Percentiles rank a stretch among this genome's conserved stretches.
Evolutionary conservation across 2,888 invertebrate species (phyloP).

Genomic region (Thumatha senex): DNA sequence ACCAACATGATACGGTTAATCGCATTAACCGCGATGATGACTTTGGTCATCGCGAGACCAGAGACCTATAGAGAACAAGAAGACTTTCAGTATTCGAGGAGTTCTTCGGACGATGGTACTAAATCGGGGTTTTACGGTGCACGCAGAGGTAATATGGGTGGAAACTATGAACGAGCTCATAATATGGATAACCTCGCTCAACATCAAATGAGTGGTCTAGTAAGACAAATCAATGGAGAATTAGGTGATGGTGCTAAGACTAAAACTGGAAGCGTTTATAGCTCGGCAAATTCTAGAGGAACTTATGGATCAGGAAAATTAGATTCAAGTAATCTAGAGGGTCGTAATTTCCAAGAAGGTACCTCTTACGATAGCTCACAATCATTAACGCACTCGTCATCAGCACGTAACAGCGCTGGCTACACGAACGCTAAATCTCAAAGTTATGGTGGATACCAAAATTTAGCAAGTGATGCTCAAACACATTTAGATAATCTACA

Average conservation of each 20-base stretch:
- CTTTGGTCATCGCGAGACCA: conserved; percentile 61
- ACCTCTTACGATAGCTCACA: conserved; percentile 41
- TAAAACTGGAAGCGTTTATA: conserved; percentile 66
- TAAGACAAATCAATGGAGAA: conserved; percentile 70
- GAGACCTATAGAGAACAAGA: conserved; percentile 75
- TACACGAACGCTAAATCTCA: conserved; percentile 43
- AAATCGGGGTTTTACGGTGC: conserved; percentile 76
- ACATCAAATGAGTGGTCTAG: conserved; percentile 73
- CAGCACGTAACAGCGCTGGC: conserved; percentile 27
- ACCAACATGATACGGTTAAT: conserved; percentile 60
- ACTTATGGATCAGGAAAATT: conserved; percentile 65
- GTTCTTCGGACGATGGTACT: conserved; percentile 73
- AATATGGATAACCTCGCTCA: conserved; percentile 78
- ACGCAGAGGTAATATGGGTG: conserved; percentile 80
- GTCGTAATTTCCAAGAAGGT: conserved; percentile 71
- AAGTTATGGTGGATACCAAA: conserved; percentile 16
- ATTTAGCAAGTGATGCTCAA: conserved; percentile 3
- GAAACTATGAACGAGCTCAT: conserved; percentile 76
- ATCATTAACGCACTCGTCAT: conserved; percentile 26
- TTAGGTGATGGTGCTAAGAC: conserved; percentile 66
- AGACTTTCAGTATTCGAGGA: conserved; percentile 76
- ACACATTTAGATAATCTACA: conserved; percentile 40
- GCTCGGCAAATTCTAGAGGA: conserved; percentile 72
- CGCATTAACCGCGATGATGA: conserved; percentile 55
- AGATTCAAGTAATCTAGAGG: conserved; percentile 65